These are phyloP conservation scores for Hystrix brachyura DNA, from an alignment of 2,113 vertebrate species.

Conservation along the genomic window DNA sequence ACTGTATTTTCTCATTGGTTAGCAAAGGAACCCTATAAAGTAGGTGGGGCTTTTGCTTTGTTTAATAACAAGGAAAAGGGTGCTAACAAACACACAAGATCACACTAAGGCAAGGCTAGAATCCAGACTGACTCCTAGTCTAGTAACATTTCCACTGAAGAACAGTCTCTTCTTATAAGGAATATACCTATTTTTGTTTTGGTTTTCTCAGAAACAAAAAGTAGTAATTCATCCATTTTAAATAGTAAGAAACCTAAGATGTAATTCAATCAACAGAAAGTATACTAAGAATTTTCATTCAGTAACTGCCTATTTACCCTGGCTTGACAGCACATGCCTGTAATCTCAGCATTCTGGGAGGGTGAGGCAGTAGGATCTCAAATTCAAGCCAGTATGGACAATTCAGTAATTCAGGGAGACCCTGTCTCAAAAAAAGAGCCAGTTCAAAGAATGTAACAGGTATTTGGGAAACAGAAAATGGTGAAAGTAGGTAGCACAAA, in stretches of 20 bases:
- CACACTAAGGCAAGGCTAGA: not conserved
- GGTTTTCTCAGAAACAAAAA: slow-evolving; percentile 39
- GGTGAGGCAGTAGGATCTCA: not conserved
- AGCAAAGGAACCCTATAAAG: slow-evolving; percentile 54
- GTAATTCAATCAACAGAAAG: slow-evolving; percentile 24
- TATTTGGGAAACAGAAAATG: not conserved
- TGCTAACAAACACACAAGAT: not conserved
- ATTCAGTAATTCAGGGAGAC: not conserved
- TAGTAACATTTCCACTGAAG: not conserved
- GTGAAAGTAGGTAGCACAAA: not conserved
- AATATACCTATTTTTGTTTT: not conserved
- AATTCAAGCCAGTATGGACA: not conserved
- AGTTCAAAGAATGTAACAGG: not conserved
- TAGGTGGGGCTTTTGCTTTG: slow-evolving; percentile 42
- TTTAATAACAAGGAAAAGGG: slow-evolving; percentile 30
- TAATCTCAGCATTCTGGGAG: not conserved
- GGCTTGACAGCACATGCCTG: not conserved
- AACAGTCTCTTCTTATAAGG: not conserved
- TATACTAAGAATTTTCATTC: slow-evolving; percentile 32
- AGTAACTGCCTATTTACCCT: not conserved
- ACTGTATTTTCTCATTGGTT: not conserved
- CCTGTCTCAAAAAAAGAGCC: not conserved
- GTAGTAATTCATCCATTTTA: slow-evolving; percentile 20
- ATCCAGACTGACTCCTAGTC: not conserved
- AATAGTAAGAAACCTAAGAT: not conserved